phyloP scores from a whole-genome alignment of 1,140 invertebrate species.

The Pogonomyrmex californicus region DNA sequence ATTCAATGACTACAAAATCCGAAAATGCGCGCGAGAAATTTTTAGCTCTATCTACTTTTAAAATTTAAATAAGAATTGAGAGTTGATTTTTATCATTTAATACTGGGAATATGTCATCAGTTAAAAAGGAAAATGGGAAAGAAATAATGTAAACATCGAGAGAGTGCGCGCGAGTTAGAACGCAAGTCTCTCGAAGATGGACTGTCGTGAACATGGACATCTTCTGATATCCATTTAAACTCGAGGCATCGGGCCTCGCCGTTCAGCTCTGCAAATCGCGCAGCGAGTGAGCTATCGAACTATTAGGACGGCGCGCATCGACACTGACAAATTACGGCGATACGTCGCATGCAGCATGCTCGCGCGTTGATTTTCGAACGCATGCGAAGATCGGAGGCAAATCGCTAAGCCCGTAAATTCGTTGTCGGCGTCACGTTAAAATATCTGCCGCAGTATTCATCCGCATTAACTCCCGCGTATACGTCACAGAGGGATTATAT shows the following conservation, averaged over 20 bases:
- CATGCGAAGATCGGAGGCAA: background rate
- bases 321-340: slow-evolving; percentile 44
- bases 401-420: background rate
- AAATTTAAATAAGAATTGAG: background rate
- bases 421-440: background rate
- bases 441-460: background rate
- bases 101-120: background rate
- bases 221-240: slow-evolving; percentile 25
- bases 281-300: slow-evolving; percentile 31
- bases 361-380: slow-evolving; percentile 13
- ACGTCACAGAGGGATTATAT: background rate
- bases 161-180: background rate
- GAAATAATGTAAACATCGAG: background rate
- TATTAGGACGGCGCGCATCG: slow-evolving; percentile 28
- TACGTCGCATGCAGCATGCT: slow-evolving; percentile 2
- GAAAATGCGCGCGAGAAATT: background rate
- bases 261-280: slow-evolving; percentile 19
- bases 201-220: slow-evolving; percentile 9
- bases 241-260: background rate
- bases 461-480: background rate
- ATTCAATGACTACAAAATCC: background rate
- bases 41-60: background rate
- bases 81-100: background rate
- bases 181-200: slow-evolving; percentile 19
- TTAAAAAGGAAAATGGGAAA: background rate